Conservation (phyloP, 2,113 vertebrate genomes). For the Mormyrus lacerda region DNA sequence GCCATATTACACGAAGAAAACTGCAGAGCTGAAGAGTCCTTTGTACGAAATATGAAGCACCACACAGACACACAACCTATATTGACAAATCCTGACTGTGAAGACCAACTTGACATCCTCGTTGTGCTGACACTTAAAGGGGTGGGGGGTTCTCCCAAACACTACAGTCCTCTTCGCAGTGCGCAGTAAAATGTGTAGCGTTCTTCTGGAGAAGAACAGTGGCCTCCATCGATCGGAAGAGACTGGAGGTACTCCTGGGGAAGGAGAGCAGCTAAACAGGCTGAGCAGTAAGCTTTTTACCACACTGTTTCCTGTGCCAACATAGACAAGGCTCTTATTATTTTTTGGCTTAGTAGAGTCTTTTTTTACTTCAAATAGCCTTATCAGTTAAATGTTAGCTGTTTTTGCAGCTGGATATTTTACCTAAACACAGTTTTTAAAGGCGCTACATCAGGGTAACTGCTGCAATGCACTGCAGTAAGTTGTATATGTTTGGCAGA, state of each 20-base stretch:
- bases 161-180: background rate
- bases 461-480: background rate
- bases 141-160: background rate
- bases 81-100: background rate
- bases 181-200: background rate
- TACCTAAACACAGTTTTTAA: background rate
- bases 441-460: background rate
- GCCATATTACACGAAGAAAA: background rate
- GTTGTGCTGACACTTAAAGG: background rate
- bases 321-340: background rate
- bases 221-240: background rate
- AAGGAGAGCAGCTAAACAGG: background rate
- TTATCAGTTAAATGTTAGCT: background rate
- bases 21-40: background rate
- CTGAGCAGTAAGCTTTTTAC: background rate
- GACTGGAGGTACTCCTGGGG: background rate
- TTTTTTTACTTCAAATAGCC: background rate
- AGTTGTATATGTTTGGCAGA: background rate
- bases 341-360: background rate
- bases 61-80: background rate
- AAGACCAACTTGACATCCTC: background rate
- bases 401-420: background rate
- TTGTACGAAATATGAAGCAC: background rate
- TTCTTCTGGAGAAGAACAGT: background rate
- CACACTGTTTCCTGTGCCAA: constrained; percentile 1